Conservation (phyloP, 2,888 invertebrate species). For the Cinara cedri region DNA sequence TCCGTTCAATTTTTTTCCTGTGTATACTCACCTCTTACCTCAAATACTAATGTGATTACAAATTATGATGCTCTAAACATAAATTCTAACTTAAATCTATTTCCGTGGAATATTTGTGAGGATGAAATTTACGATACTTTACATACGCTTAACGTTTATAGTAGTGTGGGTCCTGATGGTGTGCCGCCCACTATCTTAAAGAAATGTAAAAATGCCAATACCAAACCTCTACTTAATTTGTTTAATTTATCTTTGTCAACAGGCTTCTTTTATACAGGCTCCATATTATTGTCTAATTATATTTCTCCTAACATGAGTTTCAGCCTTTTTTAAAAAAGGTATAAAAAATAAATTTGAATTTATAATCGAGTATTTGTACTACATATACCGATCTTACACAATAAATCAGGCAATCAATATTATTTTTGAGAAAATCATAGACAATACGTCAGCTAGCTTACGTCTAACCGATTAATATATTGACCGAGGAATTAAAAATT, state of each 20-base stretch:
- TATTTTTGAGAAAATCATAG: no score
- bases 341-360: no score
- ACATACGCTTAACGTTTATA: not conserved
- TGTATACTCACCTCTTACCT: not conserved
- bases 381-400: no score
- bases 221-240: conserved; percentile 1
- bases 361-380: no score
- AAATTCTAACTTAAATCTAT: not conserved
- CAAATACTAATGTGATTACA: not conserved
- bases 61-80: not conserved
- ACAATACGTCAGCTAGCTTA: no score
- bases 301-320: no score
- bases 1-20: not conserved
- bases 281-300: no score
- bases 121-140: not conserved
- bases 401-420: no score
- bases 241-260: not conserved
- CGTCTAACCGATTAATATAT: no score
- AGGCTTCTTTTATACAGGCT: no score
- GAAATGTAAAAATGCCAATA: not conserved
- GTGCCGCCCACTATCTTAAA: not conserved
- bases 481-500: no score
- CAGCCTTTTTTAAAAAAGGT: no score
- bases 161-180: not conserved
- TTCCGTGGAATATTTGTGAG: not conserved